Evolutionary conservation across 2,797 vertebrate genomes (phyloP).

Genomic region (Pipistrellus kuhlii): DNA sequence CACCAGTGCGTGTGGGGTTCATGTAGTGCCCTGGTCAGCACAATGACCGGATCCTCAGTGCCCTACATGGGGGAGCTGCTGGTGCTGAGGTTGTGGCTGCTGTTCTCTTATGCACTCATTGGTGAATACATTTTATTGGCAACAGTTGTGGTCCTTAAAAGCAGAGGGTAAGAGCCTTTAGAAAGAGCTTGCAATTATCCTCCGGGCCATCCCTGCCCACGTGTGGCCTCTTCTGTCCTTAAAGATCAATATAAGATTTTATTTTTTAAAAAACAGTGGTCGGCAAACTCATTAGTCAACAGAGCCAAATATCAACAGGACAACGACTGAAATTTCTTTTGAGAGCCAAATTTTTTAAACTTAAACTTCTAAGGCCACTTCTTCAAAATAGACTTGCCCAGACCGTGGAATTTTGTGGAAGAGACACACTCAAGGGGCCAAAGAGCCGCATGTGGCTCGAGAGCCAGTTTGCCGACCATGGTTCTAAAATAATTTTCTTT

Average conservation of each 20-base stretch:
- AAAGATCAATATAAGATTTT: background rate
- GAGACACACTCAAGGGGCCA: too few relatives aligned
- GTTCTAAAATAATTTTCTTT: background rate
- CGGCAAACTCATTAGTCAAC: too few relatives aligned
- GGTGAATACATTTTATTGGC: background rate
- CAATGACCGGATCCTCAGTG: background rate
- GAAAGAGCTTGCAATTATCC: background rate
- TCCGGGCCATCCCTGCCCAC: rapidly evolving
- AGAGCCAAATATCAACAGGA: too few relatives aligned
- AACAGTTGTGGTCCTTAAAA: background rate
- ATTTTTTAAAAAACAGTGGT: background rate
- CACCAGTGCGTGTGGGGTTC: background rate
- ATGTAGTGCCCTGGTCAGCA: background rate
- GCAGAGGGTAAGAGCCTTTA: background rate
- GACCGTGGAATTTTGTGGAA: too few relatives aligned
- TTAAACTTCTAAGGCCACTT: too few relatives aligned
- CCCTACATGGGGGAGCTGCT: background rate
- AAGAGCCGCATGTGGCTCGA: too few relatives aligned
- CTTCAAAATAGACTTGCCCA: too few relatives aligned
- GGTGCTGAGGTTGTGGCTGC: background rate
- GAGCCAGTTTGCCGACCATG: too few relatives aligned
- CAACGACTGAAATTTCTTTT: too few relatives aligned
- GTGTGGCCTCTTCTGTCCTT: background rate
- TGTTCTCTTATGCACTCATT: background rate
- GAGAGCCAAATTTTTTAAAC: too few relatives aligned